Percentiles rank a stretch among this genome's conserved stretches.
These are phyloP conservation scores for Trachelus iudaicus DNA, from an alignment of 2,888 invertebrate species.

Conservation along the genomic window DNA sequence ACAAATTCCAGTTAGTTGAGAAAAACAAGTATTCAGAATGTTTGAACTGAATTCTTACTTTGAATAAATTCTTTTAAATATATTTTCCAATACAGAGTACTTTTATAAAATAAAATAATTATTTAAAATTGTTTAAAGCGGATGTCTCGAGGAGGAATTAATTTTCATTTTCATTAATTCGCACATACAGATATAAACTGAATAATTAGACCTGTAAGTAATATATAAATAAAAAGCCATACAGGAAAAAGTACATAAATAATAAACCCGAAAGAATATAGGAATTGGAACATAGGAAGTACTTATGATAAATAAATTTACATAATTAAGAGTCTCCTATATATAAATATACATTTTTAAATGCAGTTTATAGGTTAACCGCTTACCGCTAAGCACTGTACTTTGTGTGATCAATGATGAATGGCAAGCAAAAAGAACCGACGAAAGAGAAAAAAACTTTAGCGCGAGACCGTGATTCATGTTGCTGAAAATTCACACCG, in stretches of 20 bases:
- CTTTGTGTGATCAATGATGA: not conserved
- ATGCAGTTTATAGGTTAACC: not conserved
- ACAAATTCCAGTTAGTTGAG: too few relatives aligned
- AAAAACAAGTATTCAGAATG: too few relatives aligned
- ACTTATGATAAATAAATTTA: not conserved
- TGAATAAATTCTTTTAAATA: not conserved
- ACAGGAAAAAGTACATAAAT: not conserved
- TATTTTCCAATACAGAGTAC: not conserved
- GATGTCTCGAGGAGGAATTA: not conserved
- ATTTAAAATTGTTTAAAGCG: not conserved
- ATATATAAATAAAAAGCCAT: not conserved
- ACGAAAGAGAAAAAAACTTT: not conserved
- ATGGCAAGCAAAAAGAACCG: not conserved
- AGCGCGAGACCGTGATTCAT: not conserved
- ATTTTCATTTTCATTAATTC: not conserved
- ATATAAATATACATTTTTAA: not conserved
- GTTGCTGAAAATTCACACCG: not conserved
- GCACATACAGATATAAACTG: too few relatives aligned
- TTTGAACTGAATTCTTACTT: too few relatives aligned
- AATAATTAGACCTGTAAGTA: not conserved
- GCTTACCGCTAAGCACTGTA: not conserved
- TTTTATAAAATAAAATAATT: not conserved
- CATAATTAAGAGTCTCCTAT: not conserved
- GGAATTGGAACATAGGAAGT: not conserved
- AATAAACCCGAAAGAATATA: not conserved